A percentile compares a stretch with the other conserved stretches of the same genome.
Conservation (phyloP, 2,888 invertebrate genomes). For the Cephus sareptanus region DNA sequence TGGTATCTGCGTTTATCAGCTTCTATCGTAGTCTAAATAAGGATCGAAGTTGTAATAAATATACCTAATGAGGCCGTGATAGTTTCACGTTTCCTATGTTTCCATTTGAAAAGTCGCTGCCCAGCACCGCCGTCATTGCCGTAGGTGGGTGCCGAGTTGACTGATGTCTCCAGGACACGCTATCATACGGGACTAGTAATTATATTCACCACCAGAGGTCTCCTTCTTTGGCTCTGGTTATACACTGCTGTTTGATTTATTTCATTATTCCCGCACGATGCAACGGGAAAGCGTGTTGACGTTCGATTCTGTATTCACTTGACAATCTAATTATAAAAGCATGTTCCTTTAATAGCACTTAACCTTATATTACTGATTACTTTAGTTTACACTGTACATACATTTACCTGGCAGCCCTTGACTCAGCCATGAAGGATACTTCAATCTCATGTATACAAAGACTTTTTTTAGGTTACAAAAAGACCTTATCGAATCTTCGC, state of each 20-base stretch:
- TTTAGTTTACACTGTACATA: neutral
- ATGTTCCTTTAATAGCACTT: neutral
- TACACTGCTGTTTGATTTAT: neutral
- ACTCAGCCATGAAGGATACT: neutral
- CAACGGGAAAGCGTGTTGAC: neutral
- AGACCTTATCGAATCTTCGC: neutral
- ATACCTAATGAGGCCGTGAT: neutral
- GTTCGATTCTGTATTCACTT: neutral
- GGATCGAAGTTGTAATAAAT: conserved; percentile 14
- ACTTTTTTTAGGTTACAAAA: neutral
- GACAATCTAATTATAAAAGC: neutral
- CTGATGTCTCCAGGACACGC: conserved; percentile 29
- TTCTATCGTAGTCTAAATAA: conserved; percentile 25
- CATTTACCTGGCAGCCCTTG: neutral
- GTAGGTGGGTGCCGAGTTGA: conserved; percentile 11
- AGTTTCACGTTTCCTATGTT: neutral
- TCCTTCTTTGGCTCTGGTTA: neutral
- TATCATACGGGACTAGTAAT: conserved; percentile 22
- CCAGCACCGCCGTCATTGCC: neutral
- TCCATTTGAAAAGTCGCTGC: neutral
- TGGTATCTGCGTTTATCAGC: neutral
- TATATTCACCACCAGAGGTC: conserved; percentile 14
- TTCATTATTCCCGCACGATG: neutral
- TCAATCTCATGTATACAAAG: neutral
- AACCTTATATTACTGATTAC: neutral